phyloP scores from a whole-genome alignment of 2,888 invertebrate genomes.

The Aporophyla nigra region DNA sequence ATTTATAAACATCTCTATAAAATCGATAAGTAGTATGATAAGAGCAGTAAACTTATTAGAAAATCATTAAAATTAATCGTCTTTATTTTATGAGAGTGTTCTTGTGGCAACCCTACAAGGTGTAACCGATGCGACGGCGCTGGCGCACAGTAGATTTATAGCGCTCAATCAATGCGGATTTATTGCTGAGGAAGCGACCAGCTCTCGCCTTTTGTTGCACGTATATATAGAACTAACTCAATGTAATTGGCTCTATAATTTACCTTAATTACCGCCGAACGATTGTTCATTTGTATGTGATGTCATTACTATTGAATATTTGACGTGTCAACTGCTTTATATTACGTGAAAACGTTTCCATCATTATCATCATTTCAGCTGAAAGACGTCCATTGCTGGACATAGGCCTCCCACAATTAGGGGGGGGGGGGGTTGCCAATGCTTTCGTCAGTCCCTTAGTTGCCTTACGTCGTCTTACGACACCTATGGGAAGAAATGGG shows the following conservation, averaged over 20 bases:
- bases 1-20: no score
- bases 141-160: slow-evolving; percentile 87
- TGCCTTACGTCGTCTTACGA: no score
- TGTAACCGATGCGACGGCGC: slow-evolving; percentile 76
- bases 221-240: slow-evolving; percentile 81
- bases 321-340: not conserved
- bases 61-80: not conserved
- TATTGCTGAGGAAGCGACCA: slow-evolving; percentile 88
- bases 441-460: no score
- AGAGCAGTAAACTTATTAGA: no score
- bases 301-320: slow-evolving; percentile 52
- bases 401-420: no score
- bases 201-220: slow-evolving; percentile 82
- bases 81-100: not conserved
- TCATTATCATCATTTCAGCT: no score
- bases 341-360: not conserved
- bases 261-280: slow-evolving; percentile 68
- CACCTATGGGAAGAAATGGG: no score
- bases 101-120: slow-evolving; percentile 45
- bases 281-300: slow-evolving; percentile 48
- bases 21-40: no score
- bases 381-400: no score
- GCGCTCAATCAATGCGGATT: slow-evolving; percentile 91
- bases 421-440: no score
- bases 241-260: slow-evolving; percentile 84